These are phyloP conservation scores for Platorchestia sp. DNA, from an alignment of 1,140 invertebrate genomes.

Conservation along the genomic window DNA sequence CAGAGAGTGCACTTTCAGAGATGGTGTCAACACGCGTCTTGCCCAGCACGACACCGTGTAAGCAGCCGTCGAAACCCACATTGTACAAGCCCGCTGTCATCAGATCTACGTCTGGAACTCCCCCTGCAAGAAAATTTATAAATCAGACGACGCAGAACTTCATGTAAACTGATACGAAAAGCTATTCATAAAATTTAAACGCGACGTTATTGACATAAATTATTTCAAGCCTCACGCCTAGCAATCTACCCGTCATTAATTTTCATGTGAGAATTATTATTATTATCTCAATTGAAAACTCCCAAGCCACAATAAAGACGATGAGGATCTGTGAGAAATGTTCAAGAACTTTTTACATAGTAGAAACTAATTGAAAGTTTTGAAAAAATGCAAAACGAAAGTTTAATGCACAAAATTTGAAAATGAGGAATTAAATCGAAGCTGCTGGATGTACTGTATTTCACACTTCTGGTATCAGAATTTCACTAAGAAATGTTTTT, in stretches of 20 bases:
- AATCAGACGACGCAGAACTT: not conserved
- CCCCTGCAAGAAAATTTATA: not conserved
- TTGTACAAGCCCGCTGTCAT: constrained; percentile 24
- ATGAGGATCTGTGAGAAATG: too few relatives aligned
- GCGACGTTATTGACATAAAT: not conserved
- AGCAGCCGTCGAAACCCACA: constrained; percentile 20
- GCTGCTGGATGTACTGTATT: not conserved
- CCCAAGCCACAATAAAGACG: too few relatives aligned
- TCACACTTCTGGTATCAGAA: not conserved
- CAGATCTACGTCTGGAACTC: constrained; percentile 22
- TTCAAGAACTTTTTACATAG: not conserved
- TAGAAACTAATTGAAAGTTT: not conserved
- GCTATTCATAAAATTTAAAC: not conserved
- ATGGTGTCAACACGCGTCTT: constrained; percentile 21
- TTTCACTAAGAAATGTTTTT: too few relatives aligned
- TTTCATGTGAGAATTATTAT: not conserved
- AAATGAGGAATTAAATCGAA: not conserved
- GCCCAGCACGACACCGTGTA: constrained; percentile 19
- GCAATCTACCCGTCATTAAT: not conserved
- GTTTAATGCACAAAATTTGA: not conserved
- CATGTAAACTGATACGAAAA: not conserved
- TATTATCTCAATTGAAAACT: not conserved
- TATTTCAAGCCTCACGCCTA: not conserved
- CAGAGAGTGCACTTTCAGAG: constrained; percentile 23
- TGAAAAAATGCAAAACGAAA: not conserved